phyloP scores from a whole-genome alignment of 2,113 vertebrate species.

The Triplophysa rosa region DNA sequence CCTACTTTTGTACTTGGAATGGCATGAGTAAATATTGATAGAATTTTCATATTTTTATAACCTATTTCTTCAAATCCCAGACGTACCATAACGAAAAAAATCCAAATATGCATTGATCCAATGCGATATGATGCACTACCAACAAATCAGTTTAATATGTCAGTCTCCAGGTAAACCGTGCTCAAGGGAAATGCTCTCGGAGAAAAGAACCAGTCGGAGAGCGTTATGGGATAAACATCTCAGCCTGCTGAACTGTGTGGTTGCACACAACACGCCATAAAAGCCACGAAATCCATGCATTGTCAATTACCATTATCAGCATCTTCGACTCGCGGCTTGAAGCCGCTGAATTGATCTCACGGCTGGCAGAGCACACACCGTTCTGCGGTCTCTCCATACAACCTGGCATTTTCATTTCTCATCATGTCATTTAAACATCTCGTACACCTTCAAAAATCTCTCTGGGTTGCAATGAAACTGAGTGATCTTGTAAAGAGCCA shows the following conservation, averaged over 20 bases:
- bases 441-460: not conserved
- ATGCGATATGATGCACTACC: not conserved
- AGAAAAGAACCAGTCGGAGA: conserved; percentile 27
- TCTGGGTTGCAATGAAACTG: not conserved
- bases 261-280: conserved; percentile 9
- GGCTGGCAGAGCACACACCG: not conserved
- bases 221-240: conserved; percentile 35
- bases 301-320: conserved; percentile 42
- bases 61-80: not conserved
- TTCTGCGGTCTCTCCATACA: not conserved
- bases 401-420: not conserved
- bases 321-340: conserved; percentile 23
- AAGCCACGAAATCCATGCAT: conserved; percentile 28
- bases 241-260: conserved; percentile 29
- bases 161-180: conserved; percentile 37
- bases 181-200: conserved; percentile 30
- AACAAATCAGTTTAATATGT: conserved; percentile 33
- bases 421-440: conserved; percentile 1
- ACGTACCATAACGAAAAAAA: not conserved
- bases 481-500: not conserved
- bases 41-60: no score
- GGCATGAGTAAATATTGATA: no score
- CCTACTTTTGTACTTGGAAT: not conserved
- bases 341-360: conserved; percentile 25
- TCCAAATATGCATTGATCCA: not conserved